A percentile compares a stretch with the other conserved stretches of the same genome.
phyloP scores from a whole-genome alignment of 1,140 invertebrate genomes.

The Tigriopus japonicus region DNA sequence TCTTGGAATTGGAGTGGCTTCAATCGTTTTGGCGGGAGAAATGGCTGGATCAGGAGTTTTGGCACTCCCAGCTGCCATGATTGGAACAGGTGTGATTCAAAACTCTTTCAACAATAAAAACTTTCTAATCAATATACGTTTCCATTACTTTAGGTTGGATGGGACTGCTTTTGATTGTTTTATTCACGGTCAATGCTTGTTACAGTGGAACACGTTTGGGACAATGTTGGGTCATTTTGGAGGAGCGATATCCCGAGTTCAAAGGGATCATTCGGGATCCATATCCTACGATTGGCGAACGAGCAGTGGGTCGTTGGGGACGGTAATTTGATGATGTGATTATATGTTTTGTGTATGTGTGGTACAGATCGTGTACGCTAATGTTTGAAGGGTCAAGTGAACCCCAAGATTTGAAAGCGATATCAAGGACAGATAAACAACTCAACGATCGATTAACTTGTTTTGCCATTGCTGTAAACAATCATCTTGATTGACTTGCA shows the following conservation, averaged over 20 bases:
- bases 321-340: background rate
- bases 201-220: constrained; percentile 41
- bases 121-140: constrained; percentile 5
- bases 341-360: too few species aligned
- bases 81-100: constrained; percentile 35
- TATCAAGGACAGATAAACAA: too few species aligned
- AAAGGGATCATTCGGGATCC: constrained; percentile 26
- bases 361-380: too few species aligned
- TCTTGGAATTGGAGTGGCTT: constrained; percentile 29
- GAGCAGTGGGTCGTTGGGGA: constrained; percentile 6
- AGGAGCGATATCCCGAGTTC: constrained; percentile 40
- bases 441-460: too few species aligned
- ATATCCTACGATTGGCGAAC: constrained; percentile 8
- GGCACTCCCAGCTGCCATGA: constrained; percentile 42
- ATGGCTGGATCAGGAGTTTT: constrained; percentile 54
- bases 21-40: constrained; percentile 46
- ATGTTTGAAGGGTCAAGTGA: too few species aligned
- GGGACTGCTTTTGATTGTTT: constrained; percentile 36
- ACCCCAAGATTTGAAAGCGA: too few species aligned
- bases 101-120: background rate
- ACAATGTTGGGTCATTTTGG: constrained; percentile 44
- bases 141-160: constrained; percentile 36
- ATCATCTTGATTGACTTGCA: too few species aligned
- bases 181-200: constrained; percentile 35
- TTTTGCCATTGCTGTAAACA: too few species aligned